These are phyloP conservation scores for Cactoblastis cactorum DNA, from an alignment of 2,888 invertebrate genomes.

Conservation along the genomic window DNA sequence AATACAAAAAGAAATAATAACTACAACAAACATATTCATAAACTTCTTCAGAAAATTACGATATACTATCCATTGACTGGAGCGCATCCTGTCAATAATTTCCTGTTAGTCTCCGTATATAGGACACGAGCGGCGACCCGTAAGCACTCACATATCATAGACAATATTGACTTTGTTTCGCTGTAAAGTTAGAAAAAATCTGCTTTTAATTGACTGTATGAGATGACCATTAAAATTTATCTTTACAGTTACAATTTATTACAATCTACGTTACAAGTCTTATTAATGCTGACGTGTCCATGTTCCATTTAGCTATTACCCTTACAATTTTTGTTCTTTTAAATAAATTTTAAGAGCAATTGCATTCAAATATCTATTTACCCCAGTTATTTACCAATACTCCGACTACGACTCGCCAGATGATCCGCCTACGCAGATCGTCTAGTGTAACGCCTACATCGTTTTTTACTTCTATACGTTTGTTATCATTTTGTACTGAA, in stretches of 20 bases:
- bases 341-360: neutral
- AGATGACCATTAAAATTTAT: too few relatives aligned
- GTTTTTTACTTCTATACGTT: conserved; percentile 35
- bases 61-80: neutral
- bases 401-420: conserved; percentile 48
- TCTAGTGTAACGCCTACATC: conserved; percentile 69
- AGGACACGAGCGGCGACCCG: conserved; percentile 49
- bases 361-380: conserved; percentile 30
- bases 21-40: too few relatives aligned
- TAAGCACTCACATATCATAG: conserved; percentile 34
- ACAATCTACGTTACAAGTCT: too few relatives aligned
- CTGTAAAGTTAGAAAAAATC: conserved; percentile 1
- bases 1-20: too few relatives aligned
- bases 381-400: conserved; percentile 35
- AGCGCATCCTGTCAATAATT: conserved; percentile 12
- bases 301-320: too few relatives aligned
- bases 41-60: too few relatives aligned
- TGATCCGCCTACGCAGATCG: conserved; percentile 56
- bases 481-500: conserved; percentile 34
- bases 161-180: conserved; percentile 55
- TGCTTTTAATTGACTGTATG: too few relatives aligned
- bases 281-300: too few relatives aligned
- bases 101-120: conserved; percentile 31
- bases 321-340: too few relatives aligned
- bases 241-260: too few relatives aligned